phyloP scores from a whole-genome alignment of 2,113 vertebrate genomes.

The Pterocles gutturalis region DNA sequence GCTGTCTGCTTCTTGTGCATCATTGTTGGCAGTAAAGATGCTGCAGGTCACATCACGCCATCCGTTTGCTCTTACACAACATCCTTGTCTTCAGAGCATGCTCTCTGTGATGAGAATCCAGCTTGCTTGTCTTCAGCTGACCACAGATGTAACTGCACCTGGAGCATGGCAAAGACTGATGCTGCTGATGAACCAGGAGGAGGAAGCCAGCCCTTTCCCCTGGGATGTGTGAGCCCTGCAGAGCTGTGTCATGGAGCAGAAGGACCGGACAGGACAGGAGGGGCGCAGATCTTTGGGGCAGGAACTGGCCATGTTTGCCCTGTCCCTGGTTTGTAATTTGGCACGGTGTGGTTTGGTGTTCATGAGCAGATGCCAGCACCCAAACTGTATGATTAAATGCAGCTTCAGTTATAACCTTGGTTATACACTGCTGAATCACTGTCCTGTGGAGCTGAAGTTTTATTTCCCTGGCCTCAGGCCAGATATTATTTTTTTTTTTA shows the following conservation, averaged over 20 bases:
- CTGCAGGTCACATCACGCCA: not conserved
- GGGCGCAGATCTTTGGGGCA: not conserved
- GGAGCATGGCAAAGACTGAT: not conserved
- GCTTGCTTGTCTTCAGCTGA: rapidly evolving
- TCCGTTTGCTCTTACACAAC: not conserved
- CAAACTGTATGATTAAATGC: not conserved
- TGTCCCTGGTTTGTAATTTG: not conserved
- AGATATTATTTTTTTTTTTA: not conserved
- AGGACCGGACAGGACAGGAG: too few relatives aligned
- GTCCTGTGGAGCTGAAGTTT: not conserved
- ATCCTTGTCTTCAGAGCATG: not conserved
- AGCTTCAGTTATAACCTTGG: not conserved
- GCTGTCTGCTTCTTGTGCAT: not conserved
- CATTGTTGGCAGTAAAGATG: not conserved
- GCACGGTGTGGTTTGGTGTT: not conserved
- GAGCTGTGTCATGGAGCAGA: rapidly evolving
- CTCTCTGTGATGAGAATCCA: not conserved
- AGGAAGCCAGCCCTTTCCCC: not conserved
- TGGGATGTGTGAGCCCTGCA: not conserved
- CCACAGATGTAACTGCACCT: not conserved
- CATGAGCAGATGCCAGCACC: not conserved
- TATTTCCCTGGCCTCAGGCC: not conserved
- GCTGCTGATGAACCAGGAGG: not conserved
- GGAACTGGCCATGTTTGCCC: not conserved
- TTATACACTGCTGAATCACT: not conserved